phyloP scores from a whole-genome alignment of 2,113 vertebrate species.

The Xenopus laevis region DNA sequence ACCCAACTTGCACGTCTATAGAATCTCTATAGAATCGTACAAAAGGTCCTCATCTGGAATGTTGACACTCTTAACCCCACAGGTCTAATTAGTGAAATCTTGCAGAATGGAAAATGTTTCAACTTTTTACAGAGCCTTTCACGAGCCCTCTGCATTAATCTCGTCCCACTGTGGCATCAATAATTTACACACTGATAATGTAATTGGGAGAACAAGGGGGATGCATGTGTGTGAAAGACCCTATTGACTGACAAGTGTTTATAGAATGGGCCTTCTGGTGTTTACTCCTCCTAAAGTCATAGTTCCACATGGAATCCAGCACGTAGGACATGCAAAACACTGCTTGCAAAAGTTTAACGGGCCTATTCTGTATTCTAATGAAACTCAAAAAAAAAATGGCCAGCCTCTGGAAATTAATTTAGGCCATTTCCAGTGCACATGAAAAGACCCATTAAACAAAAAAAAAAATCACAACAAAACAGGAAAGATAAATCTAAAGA shows the following conservation, averaged over 20 bases:
- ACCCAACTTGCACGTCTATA: conserved; percentile 8
- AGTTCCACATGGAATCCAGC: conserved; percentile 51
- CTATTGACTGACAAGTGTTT: conserved; percentile 54
- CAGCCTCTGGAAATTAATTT: conserved; percentile 40
- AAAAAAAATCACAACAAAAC: conserved; percentile 1
- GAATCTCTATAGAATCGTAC: conserved; percentile 25
- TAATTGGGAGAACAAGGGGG: neutral
- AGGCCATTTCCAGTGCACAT: neutral
- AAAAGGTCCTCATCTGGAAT: conserved; percentile 10
- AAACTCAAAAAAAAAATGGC: neutral
- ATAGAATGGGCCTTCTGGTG: conserved; percentile 52
- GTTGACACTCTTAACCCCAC: conserved; percentile 13
- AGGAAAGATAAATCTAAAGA: conserved; percentile 4
- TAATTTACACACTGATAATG: conserved; percentile 36
- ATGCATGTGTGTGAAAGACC: neutral
- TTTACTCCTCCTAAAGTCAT: conserved; percentile 57
- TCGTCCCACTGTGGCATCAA: neutral
- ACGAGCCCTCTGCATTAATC: conserved; percentile 8
- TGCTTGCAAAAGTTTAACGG: conserved; percentile 20
- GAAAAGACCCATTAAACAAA: conserved; percentile 14
- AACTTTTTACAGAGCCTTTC: conserved; percentile 1
- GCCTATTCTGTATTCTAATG: neutral
- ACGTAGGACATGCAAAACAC: conserved; percentile 49
- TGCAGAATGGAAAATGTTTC: conserved; percentile 5
- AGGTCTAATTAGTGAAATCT: conserved; percentile 35